Percentiles rank a stretch among this genome's conserved stretches.
These are phyloP conservation scores for Diorhabda carinulata DNA, from an alignment of 1,140 invertebrate species.

Conservation along the genomic window DNA sequence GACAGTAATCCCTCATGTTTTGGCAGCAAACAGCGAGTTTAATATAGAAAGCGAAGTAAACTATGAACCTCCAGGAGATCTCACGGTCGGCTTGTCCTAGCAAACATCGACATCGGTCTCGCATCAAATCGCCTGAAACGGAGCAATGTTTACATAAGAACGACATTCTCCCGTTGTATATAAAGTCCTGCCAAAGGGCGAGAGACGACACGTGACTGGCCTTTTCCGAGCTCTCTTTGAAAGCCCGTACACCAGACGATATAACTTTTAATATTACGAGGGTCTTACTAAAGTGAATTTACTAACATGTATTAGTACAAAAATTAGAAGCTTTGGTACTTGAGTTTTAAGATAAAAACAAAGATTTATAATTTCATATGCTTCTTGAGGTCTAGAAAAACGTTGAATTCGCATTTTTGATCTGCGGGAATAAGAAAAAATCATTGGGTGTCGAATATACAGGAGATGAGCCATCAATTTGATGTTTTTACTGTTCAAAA, in stretches of 20 bases:
- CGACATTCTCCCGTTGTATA: constrained; percentile 15
- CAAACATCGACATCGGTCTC: background rate
- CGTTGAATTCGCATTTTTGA: no score
- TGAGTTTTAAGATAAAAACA: no score
- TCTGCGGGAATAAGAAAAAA: no score
- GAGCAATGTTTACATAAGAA: constrained; percentile 18
- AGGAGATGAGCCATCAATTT: no score
- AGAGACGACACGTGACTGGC: constrained; percentile 14
- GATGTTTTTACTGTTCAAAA: no score
- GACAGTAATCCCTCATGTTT: constrained; percentile 22
- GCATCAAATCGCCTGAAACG: constrained; percentile 7
- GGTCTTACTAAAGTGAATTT: no score
- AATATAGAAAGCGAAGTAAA: constrained; percentile 13
- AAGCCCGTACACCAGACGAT: background rate
- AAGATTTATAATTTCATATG: no score
- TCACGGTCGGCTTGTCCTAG: constrained; percentile 12
- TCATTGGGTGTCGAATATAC: no score
- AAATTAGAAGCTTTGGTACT: no score
- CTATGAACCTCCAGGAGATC: constrained; percentile 10
- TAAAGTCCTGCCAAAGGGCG: constrained; percentile 13
- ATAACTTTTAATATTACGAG: background rate
- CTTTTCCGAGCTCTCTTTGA: background rate
- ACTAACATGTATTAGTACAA: no score
- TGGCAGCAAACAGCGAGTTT: constrained; percentile 21
- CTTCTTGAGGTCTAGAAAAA: no score